Conservation (phyloP, 2,113 vertebrate genomes). For the Chitala chitala region DNA sequence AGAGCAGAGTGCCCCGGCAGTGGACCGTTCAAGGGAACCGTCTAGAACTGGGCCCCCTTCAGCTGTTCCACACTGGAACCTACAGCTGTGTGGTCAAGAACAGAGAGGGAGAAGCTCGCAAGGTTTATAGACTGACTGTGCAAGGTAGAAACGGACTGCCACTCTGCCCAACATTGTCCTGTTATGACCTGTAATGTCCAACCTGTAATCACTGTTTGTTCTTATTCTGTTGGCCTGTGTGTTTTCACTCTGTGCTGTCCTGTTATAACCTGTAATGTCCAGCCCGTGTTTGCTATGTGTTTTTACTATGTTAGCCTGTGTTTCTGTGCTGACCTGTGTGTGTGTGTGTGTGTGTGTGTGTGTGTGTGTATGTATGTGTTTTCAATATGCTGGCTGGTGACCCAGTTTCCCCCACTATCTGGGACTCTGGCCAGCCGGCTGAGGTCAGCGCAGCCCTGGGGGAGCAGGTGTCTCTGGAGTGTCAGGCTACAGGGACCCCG, state of each 20-base stretch:
- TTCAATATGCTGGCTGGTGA: not conserved
- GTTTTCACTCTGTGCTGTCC: not conserved
- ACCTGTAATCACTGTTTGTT: not conserved
- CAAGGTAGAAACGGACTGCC: conserved; percentile 57
- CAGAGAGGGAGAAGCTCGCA: conserved; percentile 46
- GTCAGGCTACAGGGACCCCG: conserved; percentile 68
- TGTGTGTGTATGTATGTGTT: not conserved
- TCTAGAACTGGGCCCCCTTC: conserved; percentile 76
- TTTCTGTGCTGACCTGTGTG: not conserved
- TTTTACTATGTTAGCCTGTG: not conserved
- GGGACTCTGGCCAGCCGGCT: conserved; percentile 48
- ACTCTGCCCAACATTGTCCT: not conserved
- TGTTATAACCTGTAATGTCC: too few relatives aligned
- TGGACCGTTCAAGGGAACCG: conserved; percentile 63
- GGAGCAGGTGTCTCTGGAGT: conserved; percentile 67
- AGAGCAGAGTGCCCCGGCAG: conserved; percentile 58
- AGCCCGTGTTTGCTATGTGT: not conserved
- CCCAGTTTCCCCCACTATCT: conserved; percentile 72
- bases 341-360: not conserved
- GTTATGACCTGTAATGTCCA: not conserved
- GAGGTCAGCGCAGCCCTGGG: conserved; percentile 67
- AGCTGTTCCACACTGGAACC: conserved; percentile 69
- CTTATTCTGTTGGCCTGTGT: not conserved
- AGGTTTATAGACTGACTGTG: conserved; percentile 71
- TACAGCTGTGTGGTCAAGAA: conserved; percentile 76